phyloP scores from a whole-genome alignment of 2,888 invertebrate genomes.

The Pelosia muscerda region DNA sequence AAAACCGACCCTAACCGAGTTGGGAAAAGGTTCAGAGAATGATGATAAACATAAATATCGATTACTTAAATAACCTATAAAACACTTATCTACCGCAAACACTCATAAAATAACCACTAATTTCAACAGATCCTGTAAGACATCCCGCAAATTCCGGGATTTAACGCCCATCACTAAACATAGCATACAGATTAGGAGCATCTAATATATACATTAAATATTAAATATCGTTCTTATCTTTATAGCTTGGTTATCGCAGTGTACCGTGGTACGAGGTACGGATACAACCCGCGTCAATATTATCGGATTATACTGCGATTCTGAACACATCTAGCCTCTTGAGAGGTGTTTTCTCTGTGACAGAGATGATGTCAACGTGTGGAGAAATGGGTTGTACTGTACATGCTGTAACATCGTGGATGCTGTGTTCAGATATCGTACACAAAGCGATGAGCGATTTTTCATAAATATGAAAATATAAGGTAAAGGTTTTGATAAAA shows the following conservation, averaged over 20 bases:
- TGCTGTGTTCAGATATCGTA: slow-evolving; percentile 8
- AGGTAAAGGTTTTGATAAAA: neutral
- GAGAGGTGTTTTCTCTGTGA: slow-evolving; percentile 9
- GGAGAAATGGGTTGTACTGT: slow-evolving; percentile 16
- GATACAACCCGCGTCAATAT: slow-evolving; percentile 24
- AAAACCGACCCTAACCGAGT: too few relatives aligned
- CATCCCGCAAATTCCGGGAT: neutral
- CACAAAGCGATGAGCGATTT: neutral
- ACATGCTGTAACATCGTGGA: slow-evolving; percentile 1
- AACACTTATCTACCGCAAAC: slow-evolving; percentile 6
- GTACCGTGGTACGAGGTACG: slow-evolving; percentile 26
- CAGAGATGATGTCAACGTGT: slow-evolving; percentile 8
- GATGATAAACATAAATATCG: too few relatives aligned
- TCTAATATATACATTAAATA: slow-evolving; percentile 32
- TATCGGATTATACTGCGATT: slow-evolving; percentile 17
- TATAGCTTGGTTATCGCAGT: slow-evolving; percentile 39
- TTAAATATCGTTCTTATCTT: slow-evolving; percentile 48
- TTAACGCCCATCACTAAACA: slow-evolving; percentile 19
- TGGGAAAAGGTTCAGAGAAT: too few relatives aligned
- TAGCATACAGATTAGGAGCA: slow-evolving; percentile 18
- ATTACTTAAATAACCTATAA: neutral
- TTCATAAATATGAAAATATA: slow-evolving; percentile 1
- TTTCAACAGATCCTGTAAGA: slow-evolving; percentile 5
- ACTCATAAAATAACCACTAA: slow-evolving; percentile 4
- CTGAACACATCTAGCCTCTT: slow-evolving; percentile 8